These are phyloP conservation scores for Notodonta dromedarius DNA, from an alignment of 2,888 invertebrate species.

Conservation along the genomic window DNA sequence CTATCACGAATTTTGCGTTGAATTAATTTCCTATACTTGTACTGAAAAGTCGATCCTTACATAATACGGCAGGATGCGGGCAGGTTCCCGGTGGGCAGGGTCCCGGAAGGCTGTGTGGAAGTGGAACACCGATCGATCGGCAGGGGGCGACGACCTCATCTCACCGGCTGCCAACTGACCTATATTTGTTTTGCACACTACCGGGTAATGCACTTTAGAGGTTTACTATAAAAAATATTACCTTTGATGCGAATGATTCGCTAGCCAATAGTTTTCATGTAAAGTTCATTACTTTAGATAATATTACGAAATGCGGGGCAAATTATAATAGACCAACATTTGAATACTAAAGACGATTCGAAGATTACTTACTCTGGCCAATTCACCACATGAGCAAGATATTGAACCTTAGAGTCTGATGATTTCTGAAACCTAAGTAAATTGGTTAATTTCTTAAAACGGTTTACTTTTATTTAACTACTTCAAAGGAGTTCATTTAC, in stretches of 20 bases:
- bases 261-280: no score
- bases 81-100: conserved; percentile 22
- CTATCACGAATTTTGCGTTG: not conserved
- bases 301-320: no score
- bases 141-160: conserved; percentile 45
- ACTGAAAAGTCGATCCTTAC: conserved; percentile 25
- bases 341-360: no score
- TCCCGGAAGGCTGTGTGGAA: conserved; percentile 46
- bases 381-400: no score
- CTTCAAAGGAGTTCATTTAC: not conserved
- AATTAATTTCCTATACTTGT: not conserved
- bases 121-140: conserved; percentile 64
- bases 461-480: not conserved
- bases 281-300: no score
- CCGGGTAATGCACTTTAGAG: conserved; percentile 15
- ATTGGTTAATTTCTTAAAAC: not conserved
- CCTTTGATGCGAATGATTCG: no score
- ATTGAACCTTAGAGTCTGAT: no score
- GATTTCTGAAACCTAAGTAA: no score
- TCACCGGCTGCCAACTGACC: conserved; percentile 38
- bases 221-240: not conserved
- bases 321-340: no score
- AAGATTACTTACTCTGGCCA: no score
- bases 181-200: conserved; percentile 25
- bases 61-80: conserved; percentile 27